A percentile compares a stretch with the other conserved stretches of the same genome.
Evolutionary conservation across 2,797 vertebrate species (phyloP).

Genomic region (Schizopygopsis pylzovi): DNA sequence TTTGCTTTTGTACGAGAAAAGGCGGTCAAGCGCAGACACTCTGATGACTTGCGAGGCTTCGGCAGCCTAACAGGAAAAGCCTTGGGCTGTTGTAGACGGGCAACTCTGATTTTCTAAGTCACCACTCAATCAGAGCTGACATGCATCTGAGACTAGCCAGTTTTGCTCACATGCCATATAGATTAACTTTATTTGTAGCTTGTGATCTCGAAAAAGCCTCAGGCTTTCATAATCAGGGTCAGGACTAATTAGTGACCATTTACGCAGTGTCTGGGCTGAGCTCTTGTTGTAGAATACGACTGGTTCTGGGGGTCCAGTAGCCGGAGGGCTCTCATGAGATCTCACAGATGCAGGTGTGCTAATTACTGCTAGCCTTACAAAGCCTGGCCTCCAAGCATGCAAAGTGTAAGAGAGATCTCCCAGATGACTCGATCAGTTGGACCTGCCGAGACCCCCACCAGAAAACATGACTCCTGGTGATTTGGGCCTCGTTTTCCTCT

Average conservation of each 20-base stretch:
- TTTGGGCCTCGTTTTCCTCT: constrained; percentile 73
- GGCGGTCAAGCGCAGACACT: neutral
- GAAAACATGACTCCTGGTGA: constrained; percentile 66
- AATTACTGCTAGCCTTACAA: constrained; percentile 64
- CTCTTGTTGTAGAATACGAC: constrained; percentile 24
- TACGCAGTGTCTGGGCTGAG: constrained; percentile 22
- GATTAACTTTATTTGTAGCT: constrained; percentile 28
- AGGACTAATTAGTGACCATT: constrained; percentile 47
- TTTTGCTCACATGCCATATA: constrained; percentile 31
- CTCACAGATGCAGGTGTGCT: constrained; percentile 70
- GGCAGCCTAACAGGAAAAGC: constrained; percentile 38
- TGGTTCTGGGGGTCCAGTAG: constrained; percentile 57
- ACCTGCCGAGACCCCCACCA: constrained; percentile 64
- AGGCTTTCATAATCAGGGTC: constrained; percentile 54
- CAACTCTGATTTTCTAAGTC: constrained; percentile 25
- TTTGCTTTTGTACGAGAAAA: too few relatives aligned
- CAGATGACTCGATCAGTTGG: constrained; percentile 72
- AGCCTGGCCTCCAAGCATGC: constrained; percentile 62
- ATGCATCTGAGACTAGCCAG: constrained; percentile 38
- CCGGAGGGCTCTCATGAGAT: constrained; percentile 55
- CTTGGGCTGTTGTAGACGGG: constrained; percentile 31
- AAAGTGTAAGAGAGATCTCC: constrained; percentile 70
- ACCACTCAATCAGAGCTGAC: constrained; percentile 24
- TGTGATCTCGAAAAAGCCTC: constrained; percentile 49
- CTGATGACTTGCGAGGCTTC: constrained; percentile 16